Percentiles rank a stretch among this genome's conserved stretches.
These are phyloP conservation scores for Ophraella communa DNA, from an alignment of 2,888 invertebrate genomes.

Conservation along the genomic window DNA sequence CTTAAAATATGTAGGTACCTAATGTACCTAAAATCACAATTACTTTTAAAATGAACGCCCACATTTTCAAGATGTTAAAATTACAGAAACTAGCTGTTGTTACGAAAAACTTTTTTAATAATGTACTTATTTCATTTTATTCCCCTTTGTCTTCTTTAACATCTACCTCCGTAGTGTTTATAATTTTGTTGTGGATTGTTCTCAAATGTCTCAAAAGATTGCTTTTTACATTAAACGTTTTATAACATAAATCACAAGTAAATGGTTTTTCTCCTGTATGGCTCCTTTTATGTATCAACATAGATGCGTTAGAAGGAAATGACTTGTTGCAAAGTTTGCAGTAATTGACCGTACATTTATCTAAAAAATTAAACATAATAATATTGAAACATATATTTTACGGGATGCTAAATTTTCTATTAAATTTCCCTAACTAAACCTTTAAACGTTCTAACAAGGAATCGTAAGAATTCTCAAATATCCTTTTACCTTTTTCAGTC, in stretches of 20 bases:
- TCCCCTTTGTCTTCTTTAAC: constrained; percentile 20
- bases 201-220: constrained; percentile 76
- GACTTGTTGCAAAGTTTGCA: constrained; percentile 75
- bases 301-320: constrained; percentile 80
- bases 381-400: too few relatives aligned
- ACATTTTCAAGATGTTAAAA: too few relatives aligned
- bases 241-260: constrained; percentile 76
- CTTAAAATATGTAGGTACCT: too few relatives aligned
- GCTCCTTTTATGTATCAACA: constrained; percentile 78
- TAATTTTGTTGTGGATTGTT: constrained; percentile 75
- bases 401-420: too few relatives aligned
- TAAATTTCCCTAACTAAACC: too few relatives aligned
- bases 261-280: constrained; percentile 79
- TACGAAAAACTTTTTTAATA: not conserved
- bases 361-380: too few relatives aligned
- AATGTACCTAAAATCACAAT: too few relatives aligned
- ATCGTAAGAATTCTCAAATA: too few relatives aligned
- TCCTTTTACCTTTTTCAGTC: not conserved
- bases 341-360: constrained; percentile 6
- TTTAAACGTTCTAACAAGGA: too few relatives aligned
- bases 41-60: too few relatives aligned
- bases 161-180: constrained; percentile 57
- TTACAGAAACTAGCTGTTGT: too few relatives aligned
- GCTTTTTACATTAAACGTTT: constrained; percentile 81
- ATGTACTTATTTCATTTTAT: not conserved